These are phyloP conservation scores for Lithobates sylvaticus DNA, from an alignment of 2,797 vertebrate species.

Conservation along the genomic window DNA sequence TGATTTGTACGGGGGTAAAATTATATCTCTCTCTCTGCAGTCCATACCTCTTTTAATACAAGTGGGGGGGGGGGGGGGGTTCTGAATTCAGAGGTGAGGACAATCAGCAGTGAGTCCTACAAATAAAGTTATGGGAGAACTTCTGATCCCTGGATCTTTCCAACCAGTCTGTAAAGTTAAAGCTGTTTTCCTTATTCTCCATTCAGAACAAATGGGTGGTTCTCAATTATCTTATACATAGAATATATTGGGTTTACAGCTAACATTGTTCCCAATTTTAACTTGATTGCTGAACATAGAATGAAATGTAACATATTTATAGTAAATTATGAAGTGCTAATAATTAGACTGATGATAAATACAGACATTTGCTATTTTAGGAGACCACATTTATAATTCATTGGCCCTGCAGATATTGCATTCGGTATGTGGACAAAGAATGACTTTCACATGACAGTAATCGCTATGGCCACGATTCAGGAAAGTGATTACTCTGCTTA, in stretches of 20 bases:
- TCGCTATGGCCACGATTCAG: conserved; percentile 18
- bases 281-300: not conserved
- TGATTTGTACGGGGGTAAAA: too few relatives aligned
- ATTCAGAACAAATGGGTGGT: not conserved
- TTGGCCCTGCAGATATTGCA: conserved; percentile 6
- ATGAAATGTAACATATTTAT: conserved; percentile 8
- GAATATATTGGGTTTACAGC: not conserved
- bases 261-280: not conserved
- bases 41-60: too few relatives aligned
- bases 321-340: not conserved
- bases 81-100: too few relatives aligned
- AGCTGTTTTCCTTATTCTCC: not conserved
- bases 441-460: conserved; percentile 11
- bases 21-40: too few relatives aligned
- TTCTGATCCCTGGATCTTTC: too few relatives aligned
- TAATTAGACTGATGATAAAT: conserved; percentile 50
- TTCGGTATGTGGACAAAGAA: conserved; percentile 35
- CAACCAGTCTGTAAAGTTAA: too few relatives aligned
- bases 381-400: conserved; percentile 37
- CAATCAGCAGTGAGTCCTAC: too few relatives aligned
- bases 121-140: too few relatives aligned
- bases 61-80: too few relatives aligned
- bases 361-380: conserved; percentile 40
- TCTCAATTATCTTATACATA: not conserved
- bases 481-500: conserved; percentile 28